Base-by-base conservation (phyloP, 2,113 vertebrate genomes). In the Melanocharis versteri region DNA sequence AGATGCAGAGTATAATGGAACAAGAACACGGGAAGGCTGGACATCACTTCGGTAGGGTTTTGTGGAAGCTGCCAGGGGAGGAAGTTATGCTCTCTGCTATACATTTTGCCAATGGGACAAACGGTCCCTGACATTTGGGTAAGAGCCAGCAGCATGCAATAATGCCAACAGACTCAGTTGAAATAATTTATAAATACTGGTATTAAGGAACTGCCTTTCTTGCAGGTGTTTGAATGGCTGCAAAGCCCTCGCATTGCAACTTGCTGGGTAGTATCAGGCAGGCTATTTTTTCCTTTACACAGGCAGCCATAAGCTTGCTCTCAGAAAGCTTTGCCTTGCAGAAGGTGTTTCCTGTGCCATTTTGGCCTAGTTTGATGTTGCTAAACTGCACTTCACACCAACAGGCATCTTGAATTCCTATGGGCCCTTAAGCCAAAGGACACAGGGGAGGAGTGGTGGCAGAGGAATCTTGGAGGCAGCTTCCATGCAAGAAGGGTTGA, bases 1-100 rank as follows among this genome's bases (percentile, higher is more conserved):
- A 35, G 35, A 54, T 57, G 21, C 3, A 1, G 37, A 48, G 12
- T n/a, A 10, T 24, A 70, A 82, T 15, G 26, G 27, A 75, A 40
- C 0, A 2, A 40, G n/a, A 78, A 18, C 40, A 47, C 0, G 0
- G 23, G 26, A 70, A 70, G 15, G 35, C 10, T 65, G 48, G 44
- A 15, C 12, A 24, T 14, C 33, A 26, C 19, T 48, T 78, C 44
- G 28, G n/a, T 0, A 10, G 14, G 31, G 58, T 69, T 64, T 26
- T 23, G 10, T 39, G 35, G 37, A 66, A 89, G 58, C 31, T 77
- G 50, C 23, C 15, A 31, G 18, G 26, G 27, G 18, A 69, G 69
- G 44, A 75, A 75, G 10, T 71, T 44, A 4, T 15, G 15, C 15
- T 82, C 22, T 35, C 30, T 68, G n/a, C 35, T 60, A 10, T 76